phyloP scores from a whole-genome alignment of 2,113 vertebrate species.

The Sapayoa aenigma region DNA sequence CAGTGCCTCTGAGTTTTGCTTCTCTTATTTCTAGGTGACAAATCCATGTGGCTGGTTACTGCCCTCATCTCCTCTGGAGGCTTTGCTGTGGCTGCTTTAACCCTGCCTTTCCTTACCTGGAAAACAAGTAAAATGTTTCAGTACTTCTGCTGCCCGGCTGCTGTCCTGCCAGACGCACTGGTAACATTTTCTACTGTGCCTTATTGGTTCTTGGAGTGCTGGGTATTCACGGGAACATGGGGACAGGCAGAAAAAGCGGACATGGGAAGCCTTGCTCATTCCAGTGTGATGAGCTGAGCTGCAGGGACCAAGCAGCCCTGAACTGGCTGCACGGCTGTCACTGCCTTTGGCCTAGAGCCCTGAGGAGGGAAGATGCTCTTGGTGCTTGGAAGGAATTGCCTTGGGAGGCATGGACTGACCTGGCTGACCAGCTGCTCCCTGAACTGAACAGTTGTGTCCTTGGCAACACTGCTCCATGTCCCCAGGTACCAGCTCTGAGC shows the following conservation, averaged over 20 bases:
- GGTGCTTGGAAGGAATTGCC: background rate
- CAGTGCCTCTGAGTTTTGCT: background rate
- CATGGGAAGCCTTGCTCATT: background rate
- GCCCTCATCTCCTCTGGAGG: conserved; percentile 44
- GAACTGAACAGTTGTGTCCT: background rate
- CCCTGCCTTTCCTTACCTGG: conserved; percentile 50
- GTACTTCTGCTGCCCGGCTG: conserved; percentile 54
- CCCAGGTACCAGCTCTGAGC: background rate
- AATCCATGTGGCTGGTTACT: background rate
- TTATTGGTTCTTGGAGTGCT: background rate
- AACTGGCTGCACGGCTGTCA: background rate
- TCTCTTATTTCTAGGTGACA: conserved; percentile 42
- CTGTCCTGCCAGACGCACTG: conserved; percentile 70
- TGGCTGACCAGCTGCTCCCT: background rate
- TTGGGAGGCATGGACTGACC: background rate
- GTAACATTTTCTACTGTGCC: conserved; percentile 45
- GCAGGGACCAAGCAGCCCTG: background rate
- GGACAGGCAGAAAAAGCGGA: background rate
- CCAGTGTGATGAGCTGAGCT: background rate
- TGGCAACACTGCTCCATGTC: background rate
- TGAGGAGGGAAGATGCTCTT: background rate
- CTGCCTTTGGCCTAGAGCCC: background rate
- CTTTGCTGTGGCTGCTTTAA: conserved; percentile 45
- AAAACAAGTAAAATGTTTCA: conserved; percentile 53
- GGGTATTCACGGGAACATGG: background rate